Evolutionary conservation across 2,888 invertebrate species (phyloP).

Genomic region (Cantharis rufa): DNA sequence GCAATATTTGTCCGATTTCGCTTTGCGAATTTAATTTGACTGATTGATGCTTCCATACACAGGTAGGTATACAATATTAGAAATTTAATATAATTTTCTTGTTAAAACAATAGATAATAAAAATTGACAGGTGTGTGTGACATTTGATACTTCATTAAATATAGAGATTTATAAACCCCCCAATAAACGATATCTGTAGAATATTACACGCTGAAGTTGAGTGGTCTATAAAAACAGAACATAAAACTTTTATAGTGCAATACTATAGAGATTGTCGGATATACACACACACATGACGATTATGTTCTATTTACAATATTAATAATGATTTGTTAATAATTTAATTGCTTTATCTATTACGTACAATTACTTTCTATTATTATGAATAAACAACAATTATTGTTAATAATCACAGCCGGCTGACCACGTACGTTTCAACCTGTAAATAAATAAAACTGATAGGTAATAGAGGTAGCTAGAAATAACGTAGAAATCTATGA

Average conservation of each 20-base stretch:
- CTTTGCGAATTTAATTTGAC: background rate
- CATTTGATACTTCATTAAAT: constrained; percentile 53
- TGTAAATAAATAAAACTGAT: no score
- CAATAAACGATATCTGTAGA: constrained; percentile 54
- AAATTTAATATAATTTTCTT: background rate
- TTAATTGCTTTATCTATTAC: background rate
- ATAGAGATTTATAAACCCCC: constrained; percentile 52
- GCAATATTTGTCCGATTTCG: background rate
- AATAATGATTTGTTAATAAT: constrained; percentile 2
- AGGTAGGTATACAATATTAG: background rate
- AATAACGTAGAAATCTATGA: no score
- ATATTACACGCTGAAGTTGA: constrained; percentile 46
- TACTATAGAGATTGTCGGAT: constrained; percentile 45
- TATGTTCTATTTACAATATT: constrained; percentile 29
- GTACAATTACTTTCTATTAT: background rate
- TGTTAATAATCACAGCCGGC: no score
- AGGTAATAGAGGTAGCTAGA: no score
- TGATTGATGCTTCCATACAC: background rate
- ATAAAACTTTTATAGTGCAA: constrained; percentile 52
- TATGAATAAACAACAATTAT: no score
- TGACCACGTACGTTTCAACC: no score
- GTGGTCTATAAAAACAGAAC: constrained; percentile 51
- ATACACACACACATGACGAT: constrained; percentile 23
- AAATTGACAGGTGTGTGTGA: constrained; percentile 52
- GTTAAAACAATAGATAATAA: background rate